Evolutionary conservation across 2,888 invertebrate species (phyloP).

Genomic region (Rhamphomyia laevipes): DNA sequence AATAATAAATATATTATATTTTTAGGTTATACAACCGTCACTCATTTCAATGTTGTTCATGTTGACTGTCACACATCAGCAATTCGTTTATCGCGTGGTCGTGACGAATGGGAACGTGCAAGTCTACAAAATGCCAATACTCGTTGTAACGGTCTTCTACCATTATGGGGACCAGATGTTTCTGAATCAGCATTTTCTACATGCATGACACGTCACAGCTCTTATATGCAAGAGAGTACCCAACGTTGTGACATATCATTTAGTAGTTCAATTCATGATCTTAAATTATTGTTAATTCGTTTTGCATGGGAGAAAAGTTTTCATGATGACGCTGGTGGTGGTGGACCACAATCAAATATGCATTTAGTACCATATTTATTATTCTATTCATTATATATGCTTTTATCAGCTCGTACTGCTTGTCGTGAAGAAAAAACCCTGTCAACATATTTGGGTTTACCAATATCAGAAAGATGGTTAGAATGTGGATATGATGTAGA

Average conservation of each 20-base stretch:
- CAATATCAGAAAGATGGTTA: constrained; percentile 51
- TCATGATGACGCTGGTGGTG: constrained; percentile 95
- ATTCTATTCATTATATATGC: constrained; percentile 88
- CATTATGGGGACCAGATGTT: constrained; percentile 93
- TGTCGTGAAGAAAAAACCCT: constrained; percentile 69
- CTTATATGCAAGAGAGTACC: constrained; percentile 53
- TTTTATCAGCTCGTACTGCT: constrained; percentile 74
- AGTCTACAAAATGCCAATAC: constrained; percentile 97
- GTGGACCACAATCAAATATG: constrained; percentile 94
- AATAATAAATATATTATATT: no score
- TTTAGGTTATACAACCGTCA: constrained; percentile 76
- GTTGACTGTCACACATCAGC: constrained; percentile 97
- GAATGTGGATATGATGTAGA: constrained; percentile 84
- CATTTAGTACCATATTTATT: constrained; percentile 89
- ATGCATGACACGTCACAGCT: constrained; percentile 84
- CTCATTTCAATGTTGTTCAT: constrained; percentile 97
- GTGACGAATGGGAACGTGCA: constrained; percentile 98
- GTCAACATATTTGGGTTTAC: constrained; percentile 55
- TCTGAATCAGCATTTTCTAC: constrained; percentile 87
- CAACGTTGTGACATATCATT: constrained; percentile 37
- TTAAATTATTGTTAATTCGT: constrained; percentile 75
- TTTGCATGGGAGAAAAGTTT: constrained; percentile 93
- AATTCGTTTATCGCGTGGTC: constrained; percentile 58
- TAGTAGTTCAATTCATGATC: constrained; percentile 64
- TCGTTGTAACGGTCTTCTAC: constrained; percentile 90